Evolutionary conservation across 1,140 invertebrate genomes (phyloP), one percentile per base, ranked within the genome.

Genomic region (Nylanderia fulva): DNA sequence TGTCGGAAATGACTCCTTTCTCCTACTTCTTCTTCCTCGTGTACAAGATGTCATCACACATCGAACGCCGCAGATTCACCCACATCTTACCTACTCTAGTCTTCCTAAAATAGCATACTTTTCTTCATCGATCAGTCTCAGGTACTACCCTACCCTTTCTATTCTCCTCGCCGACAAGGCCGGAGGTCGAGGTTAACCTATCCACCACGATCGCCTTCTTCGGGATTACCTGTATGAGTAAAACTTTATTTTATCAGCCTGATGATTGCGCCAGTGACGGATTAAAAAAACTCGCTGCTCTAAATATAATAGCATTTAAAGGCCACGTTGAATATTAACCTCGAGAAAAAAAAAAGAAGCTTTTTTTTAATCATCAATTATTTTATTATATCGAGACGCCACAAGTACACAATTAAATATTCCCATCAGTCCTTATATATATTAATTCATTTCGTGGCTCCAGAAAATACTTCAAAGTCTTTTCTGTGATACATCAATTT

Each of bases 41-140:
- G 48, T 77, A 84, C 58, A 79, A 75, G 42, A 75, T 90, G 82
- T 89, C 75, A 82, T 86, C 56, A 8, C 52, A 58, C 72, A 54
- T 76, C 45, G 39, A 79, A 54, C 72, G 60, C 42, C 68, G n/a
- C n/a, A 61, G 69, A 85, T 85, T 82, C 66, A n/a, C 56, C 36
- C 45, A 56, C 36, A 42, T 85, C 74, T 85, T 72, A 72, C 36
- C 45, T 68, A 69, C 86, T 86, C 60, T 45, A 82, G 39, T 33
- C 48, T 75, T 83, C 69, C 71, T 90, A 79, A 90, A 90, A 88
- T 86, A 90, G 85, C 85, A 58, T 74, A 87, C 85, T 86, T 89
- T 90, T 86, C 88, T 88, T 89, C 80, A 89, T 90, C 87, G 88
- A 90, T 90, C 80, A 86, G 69, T 64, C 63, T 75, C 82, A 66